A percentile compares a stretch with the other conserved stretches of the same genome.
Conservation (phyloP, 2,888 invertebrate species). For the Macaria liturata region DNA sequence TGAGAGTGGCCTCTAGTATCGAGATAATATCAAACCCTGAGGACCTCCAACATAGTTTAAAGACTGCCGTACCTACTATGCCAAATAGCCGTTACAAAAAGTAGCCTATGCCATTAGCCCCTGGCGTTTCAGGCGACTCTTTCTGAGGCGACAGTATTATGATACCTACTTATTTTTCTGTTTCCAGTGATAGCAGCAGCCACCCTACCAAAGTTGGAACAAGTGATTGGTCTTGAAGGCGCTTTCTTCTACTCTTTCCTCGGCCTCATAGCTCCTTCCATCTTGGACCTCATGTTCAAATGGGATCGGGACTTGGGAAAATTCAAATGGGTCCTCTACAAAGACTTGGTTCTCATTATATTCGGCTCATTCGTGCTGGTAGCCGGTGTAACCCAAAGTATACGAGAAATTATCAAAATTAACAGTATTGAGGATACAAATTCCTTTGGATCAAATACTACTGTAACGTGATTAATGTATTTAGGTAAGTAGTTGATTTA, state of each 20-base stretch:
- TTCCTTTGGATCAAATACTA: constrained; percentile 19
- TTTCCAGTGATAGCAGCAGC: constrained; percentile 71
- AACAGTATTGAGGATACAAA: constrained; percentile 12
- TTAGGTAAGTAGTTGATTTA: too few species aligned
- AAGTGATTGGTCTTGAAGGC: constrained; percentile 77
- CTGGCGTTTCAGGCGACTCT: too few species aligned
- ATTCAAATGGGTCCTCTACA: constrained; percentile 87
- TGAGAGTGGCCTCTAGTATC: too few species aligned
- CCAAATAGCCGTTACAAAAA: too few species aligned
- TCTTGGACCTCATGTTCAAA: constrained; percentile 87
- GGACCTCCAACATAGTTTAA: too few species aligned
- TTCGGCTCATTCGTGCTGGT: constrained; percentile 87
- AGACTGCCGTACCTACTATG: too few species aligned
- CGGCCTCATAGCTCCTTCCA: constrained; percentile 89
- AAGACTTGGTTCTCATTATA: constrained; percentile 84
- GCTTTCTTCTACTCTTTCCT: constrained; percentile 87
- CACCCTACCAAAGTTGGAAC: constrained; percentile 65
- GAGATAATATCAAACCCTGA: too few species aligned
- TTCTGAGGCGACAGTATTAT: too few species aligned
- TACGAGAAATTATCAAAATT: constrained; percentile 65
- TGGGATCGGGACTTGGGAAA: constrained; percentile 87
- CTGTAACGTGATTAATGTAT: constrained; percentile 4
- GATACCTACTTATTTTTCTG: constrained; percentile 4
- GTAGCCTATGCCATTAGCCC: too few species aligned
- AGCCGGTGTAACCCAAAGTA: constrained; percentile 83